Evolutionary conservation across 2,797 vertebrate species (phyloP).

Genomic region (Macropodus opercularis): DNA sequence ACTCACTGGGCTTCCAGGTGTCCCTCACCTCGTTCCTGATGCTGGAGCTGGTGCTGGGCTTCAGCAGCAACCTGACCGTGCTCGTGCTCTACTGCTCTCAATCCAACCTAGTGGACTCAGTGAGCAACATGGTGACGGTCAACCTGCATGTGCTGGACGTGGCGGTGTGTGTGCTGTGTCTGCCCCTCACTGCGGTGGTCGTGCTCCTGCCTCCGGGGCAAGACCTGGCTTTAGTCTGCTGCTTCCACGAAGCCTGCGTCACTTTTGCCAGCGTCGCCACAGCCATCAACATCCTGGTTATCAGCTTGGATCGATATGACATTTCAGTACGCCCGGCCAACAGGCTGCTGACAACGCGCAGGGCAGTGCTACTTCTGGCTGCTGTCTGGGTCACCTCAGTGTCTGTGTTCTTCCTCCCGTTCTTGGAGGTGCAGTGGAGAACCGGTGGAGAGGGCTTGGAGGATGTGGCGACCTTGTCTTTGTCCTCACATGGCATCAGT

Average conservation of each 20-base stretch:
- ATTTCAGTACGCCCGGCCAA: conserved; percentile 85
- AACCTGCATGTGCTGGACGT: conserved; percentile 85
- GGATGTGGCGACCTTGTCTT: conserved; percentile 35
- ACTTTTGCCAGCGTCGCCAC: conserved; percentile 86
- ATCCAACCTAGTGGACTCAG: conserved; percentile 85
- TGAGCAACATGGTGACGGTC: conserved; percentile 87
- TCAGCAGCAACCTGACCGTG: conserved; percentile 85
- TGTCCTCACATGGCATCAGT: conserved; percentile 30
- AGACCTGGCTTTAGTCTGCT: conserved; percentile 79
- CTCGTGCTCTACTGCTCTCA: conserved; percentile 86
- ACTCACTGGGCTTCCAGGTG: conserved; percentile 84
- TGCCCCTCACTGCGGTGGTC: conserved; percentile 81
- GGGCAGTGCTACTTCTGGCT: conserved; percentile 78
- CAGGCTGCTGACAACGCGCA: conserved; percentile 79
- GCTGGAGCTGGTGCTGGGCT: conserved; percentile 82
- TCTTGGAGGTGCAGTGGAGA: conserved; percentile 77
- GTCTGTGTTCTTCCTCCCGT: conserved; percentile 85
- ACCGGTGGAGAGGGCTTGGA: conserved; percentile 25
- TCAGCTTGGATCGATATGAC: conserved; percentile 85
- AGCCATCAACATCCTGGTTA: conserved; percentile 83
- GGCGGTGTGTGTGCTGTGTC: conserved; percentile 80
- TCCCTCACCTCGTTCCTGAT: conserved; percentile 82
- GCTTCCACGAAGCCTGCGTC: conserved; percentile 84
- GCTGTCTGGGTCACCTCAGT: conserved; percentile 83
- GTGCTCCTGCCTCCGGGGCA: conserved; percentile 80